phyloP scores from a whole-genome alignment of 2,797 vertebrate genomes.

The Avahi laniger region DNA sequence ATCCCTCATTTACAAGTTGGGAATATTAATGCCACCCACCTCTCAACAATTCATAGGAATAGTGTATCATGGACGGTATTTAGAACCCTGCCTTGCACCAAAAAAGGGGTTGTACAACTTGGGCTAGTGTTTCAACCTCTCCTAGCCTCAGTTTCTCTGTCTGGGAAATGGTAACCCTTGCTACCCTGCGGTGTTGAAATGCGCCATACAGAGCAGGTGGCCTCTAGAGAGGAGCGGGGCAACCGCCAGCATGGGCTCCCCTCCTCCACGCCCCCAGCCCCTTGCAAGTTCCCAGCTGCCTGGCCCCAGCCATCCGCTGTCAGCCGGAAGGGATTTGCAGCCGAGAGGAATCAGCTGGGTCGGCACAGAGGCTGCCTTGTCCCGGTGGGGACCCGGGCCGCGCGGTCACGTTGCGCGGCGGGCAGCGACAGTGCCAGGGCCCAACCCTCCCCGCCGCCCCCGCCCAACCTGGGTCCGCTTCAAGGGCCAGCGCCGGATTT shows the following conservation, averaged over 20 bases:
- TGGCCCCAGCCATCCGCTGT: neutral
- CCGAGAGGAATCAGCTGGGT: conserved; percentile 31
- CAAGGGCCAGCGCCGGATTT: conserved; percentile 31
- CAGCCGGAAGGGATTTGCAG: conserved; percentile 70
- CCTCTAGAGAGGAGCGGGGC: accelerated
- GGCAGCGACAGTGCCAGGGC: neutral
- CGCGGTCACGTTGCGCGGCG: conserved; percentile 22
- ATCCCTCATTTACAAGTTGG: neutral
- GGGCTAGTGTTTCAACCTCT: neutral
- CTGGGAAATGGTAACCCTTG: neutral
- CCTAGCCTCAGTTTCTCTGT: neutral
- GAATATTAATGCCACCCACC: neutral
- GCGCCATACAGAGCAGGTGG: neutral
- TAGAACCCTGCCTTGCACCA: neutral
- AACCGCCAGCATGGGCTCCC: neutral
- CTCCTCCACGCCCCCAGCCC: accelerated
- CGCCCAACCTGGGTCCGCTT: neutral
- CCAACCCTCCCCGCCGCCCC: neutral
- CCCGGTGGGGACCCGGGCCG: neutral
- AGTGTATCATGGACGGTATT: neutral
- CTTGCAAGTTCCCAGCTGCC: neutral
- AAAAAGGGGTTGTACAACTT: neutral
- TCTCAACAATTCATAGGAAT: neutral
- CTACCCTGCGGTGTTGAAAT: neutral
- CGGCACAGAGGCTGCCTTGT: conserved; percentile 67